Evolutionary conservation across 2,797 vertebrate genomes (phyloP).

Genomic region (Channa striata): DNA sequence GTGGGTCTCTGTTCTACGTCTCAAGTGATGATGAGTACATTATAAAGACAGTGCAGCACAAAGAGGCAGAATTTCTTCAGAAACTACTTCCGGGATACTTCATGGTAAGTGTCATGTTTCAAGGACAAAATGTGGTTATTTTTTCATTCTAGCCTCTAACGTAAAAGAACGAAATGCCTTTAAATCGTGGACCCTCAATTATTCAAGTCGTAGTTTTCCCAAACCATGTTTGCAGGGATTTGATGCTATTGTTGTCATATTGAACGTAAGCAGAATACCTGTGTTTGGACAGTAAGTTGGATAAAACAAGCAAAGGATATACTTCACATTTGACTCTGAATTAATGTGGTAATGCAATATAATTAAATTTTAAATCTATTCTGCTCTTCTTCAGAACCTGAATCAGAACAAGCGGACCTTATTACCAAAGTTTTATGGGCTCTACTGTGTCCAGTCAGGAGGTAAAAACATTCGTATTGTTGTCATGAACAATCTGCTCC

Average conservation of each 20-base stretch:
- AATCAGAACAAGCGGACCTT: slow-evolving; percentile 96
- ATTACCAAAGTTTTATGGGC: slow-evolving; percentile 95
- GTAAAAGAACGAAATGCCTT: too few relatives aligned
- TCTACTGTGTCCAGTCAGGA: slow-evolving; percentile 93
- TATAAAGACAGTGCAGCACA: slow-evolving; percentile 97
- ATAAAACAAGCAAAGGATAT: too few relatives aligned
- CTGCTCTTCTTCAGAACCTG: slow-evolving; percentile 85
- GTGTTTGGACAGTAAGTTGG: too few relatives aligned
- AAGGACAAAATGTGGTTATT: background rate
- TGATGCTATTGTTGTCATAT: too few relatives aligned
- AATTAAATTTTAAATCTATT: background rate
- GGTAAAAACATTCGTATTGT: slow-evolving; percentile 96
- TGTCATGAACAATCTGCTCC: slow-evolving; percentile 98
- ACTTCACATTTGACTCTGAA: too few relatives aligned
- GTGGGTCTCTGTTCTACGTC: slow-evolving; percentile 97
- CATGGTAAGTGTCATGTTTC: slow-evolving; percentile 86
- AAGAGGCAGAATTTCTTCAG: slow-evolving; percentile 97
- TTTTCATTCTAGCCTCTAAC: too few relatives aligned
- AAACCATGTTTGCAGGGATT: too few relatives aligned
- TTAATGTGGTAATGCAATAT: too few relatives aligned
- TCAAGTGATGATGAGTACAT: slow-evolving; percentile 96
- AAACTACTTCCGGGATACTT: slow-evolving; percentile 98
- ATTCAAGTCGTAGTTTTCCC: too few relatives aligned
- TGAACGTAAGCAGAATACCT: too few relatives aligned
- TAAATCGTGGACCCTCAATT: too few relatives aligned